A percentile compares a stretch with the other conserved stretches of the same genome.
Conservation (phyloP, 2,113 vertebrate genomes). For the Brevimyrus niger region DNA sequence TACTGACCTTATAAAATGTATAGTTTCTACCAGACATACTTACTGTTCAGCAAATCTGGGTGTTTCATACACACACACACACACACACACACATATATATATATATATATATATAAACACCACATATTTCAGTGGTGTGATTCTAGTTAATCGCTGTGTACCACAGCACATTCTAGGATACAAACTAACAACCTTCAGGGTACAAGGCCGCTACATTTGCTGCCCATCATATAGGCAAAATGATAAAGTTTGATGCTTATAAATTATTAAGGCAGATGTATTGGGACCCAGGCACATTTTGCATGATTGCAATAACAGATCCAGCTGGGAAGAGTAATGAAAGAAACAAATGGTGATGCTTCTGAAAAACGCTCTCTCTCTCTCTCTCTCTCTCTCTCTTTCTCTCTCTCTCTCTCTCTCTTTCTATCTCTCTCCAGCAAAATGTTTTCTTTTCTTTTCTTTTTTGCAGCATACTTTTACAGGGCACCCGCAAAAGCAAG, state of each 20-base stretch:
- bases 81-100: not conserved
- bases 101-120: not conserved
- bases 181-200: not conserved
- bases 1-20: not conserved
- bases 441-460: not conserved
- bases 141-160: not conserved
- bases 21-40: not conserved
- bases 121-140: not conserved
- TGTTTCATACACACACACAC: not conserved
- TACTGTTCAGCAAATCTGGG: not conserved
- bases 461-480: not conserved
- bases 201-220: not conserved
- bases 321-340: constrained; percentile 8
- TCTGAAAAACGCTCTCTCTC: not conserved
- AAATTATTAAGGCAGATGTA: not conserved
- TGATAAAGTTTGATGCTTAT: not conserved
- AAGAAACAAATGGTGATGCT: not conserved
- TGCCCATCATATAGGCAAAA: not conserved
- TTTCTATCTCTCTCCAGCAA: not conserved
- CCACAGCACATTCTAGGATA: not conserved
- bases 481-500: not conserved
- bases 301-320: not conserved
- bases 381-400: not conserved
- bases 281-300: not conserved
- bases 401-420: too few relatives aligned